These are phyloP conservation scores for Zele albiditarsus DNA, from an alignment of 2,888 invertebrate species.

Conservation along the genomic window DNA sequence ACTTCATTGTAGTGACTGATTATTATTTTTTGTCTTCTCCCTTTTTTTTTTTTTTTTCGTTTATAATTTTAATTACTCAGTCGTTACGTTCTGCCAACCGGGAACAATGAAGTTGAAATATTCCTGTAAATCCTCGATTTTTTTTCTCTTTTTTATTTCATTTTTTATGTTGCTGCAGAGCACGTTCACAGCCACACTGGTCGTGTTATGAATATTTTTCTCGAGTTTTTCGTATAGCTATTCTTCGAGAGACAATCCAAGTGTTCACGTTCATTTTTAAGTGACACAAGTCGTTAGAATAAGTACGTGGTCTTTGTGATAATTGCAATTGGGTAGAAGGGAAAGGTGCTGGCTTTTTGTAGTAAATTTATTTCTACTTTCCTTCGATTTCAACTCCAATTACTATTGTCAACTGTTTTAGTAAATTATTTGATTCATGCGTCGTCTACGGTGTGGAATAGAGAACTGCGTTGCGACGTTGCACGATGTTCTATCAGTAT, in stretches of 20 bases:
- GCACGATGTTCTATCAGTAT: background rate
- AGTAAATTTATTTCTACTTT: background rate
- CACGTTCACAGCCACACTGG: slow-evolving; percentile 23
- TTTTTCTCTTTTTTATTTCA: slow-evolving; percentile 11
- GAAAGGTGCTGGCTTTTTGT: background rate
- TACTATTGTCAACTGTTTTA: background rate
- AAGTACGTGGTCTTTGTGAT: background rate
- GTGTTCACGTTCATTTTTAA: background rate
- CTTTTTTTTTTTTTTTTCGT: slow-evolving; percentile 22
- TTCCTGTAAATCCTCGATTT: background rate
- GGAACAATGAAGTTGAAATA: slow-evolving; percentile 19
- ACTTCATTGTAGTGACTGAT: background rate
- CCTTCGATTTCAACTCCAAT: background rate
- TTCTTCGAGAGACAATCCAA: slow-evolving; percentile 29
- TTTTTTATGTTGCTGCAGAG: background rate
- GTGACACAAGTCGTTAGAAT: background rate
- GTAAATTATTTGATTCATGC: background rate
- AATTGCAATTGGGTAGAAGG: background rate
- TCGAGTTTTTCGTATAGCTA: slow-evolving; percentile 7
- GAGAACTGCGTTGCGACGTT: background rate
- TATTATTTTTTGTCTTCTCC: slow-evolving; percentile 22
- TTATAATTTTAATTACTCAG: slow-evolving; percentile 22
- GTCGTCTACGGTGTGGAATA: background rate
- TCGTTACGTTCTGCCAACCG: slow-evolving; percentile 11
- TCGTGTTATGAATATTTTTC: slow-evolving; percentile 47